phyloP scores from a whole-genome alignment of 2,888 invertebrate species.

The Agrochola lota region DNA sequence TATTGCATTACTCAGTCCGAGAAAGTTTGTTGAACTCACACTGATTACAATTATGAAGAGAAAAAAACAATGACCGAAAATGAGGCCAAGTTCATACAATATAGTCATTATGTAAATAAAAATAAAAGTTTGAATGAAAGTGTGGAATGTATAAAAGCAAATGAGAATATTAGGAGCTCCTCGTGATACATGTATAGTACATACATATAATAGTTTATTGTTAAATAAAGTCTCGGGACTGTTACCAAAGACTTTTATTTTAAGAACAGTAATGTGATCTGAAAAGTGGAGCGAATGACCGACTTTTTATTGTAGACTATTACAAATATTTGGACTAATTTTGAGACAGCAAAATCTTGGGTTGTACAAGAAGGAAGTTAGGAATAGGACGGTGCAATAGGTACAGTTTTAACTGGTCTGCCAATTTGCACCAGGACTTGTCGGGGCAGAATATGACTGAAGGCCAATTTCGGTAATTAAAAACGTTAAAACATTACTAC shows the following conservation, averaged over 20 bases:
- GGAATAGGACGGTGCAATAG: not conserved
- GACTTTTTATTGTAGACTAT: constrained; percentile 19
- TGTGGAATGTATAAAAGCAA: constrained; percentile 2
- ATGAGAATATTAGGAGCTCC: not conserved
- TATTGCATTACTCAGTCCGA: not conserved
- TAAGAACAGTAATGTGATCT: constrained; percentile 35
- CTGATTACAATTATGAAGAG: not conserved
- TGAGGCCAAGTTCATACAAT: constrained; percentile 55
- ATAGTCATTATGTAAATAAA: constrained; percentile 22
- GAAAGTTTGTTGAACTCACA: constrained; percentile 49
- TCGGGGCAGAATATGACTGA: not conserved
- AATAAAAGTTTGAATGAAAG: constrained; percentile 47
- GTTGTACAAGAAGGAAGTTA: not conserved
- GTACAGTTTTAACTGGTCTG: not conserved
- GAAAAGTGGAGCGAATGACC: constrained; percentile 34
- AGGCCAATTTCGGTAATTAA: too few species aligned
- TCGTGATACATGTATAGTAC: not conserved
- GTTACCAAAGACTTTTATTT: constrained; percentile 36
- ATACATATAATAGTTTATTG: constrained; percentile 24
- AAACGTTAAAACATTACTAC: too few species aligned
- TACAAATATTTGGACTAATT: constrained; percentile 2
- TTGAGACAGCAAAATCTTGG: not conserved
- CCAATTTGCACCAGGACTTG: not conserved
- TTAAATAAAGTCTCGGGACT: constrained; percentile 37
- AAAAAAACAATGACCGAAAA: constrained; percentile 28